Conservation (phyloP, 2,797 vertebrate genomes). For the Crax fasciolata region DNA sequence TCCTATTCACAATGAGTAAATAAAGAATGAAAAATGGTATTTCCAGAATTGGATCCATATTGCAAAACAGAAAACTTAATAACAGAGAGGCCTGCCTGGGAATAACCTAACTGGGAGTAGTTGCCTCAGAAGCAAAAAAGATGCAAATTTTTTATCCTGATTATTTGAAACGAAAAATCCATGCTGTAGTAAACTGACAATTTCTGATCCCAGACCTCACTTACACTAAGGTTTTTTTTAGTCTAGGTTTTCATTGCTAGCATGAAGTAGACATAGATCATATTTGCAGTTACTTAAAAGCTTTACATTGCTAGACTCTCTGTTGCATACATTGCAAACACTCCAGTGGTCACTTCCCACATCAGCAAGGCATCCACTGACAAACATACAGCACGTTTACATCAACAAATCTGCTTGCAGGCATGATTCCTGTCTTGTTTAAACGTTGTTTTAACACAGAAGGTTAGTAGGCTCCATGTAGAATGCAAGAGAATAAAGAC, state of each 20-base stretch:
- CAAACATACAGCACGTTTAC: not conserved
- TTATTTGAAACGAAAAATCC: not conserved
- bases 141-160: not conserved
- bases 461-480: not conserved
- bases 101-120: not conserved
- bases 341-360: not conserved
- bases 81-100: not conserved
- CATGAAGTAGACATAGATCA: not conserved
- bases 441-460: not conserved
- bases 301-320: not conserved
- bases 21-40: not conserved
- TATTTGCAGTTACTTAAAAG: not conserved
- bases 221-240: not conserved
- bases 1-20: not conserved
- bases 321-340: not conserved
- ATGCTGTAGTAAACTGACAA: not conserved
- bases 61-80: not conserved
- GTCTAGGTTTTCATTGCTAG: not conserved
- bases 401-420: not conserved
- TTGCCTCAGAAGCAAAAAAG: not conserved
- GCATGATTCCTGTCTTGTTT: accelerated
- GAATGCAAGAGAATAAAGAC: not conserved
- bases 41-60: not conserved
- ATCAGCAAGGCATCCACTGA: not conserved
- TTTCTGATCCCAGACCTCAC: not conserved